Conservation (phyloP, 2,888 invertebrate species). For the Oligia fasciuncula region DNA sequence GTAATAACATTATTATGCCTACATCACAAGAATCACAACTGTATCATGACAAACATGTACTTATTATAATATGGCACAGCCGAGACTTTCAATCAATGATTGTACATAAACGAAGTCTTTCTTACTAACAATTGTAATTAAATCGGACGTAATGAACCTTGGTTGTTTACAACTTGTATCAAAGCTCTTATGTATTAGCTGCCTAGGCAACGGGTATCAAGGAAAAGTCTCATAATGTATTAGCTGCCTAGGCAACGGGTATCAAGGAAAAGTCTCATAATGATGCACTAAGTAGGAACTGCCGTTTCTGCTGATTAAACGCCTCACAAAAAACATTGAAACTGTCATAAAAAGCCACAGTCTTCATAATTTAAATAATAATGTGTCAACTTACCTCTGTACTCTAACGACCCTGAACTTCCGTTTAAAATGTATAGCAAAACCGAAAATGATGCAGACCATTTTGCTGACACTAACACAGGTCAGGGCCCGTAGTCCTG, state of each 20-base stretch:
- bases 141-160: constrained; percentile 26
- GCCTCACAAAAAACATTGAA: constrained; percentile 16
- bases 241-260: constrained; percentile 1
- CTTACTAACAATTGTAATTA: constrained; percentile 49
- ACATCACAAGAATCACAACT: constrained; percentile 29
- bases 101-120: constrained; percentile 49
- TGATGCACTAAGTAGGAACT: not conserved
- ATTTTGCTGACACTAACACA: constrained; percentile 41
- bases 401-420: constrained; percentile 62
- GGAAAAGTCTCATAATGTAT: constrained; percentile 11
- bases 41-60: constrained; percentile 33
- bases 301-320: not conserved
- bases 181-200: constrained; percentile 30
- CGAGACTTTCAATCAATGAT: constrained; percentile 42
- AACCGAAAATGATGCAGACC: constrained; percentile 58
- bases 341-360: not conserved
- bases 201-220: constrained; percentile 4
- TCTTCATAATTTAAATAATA: constrained; percentile 10
- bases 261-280: constrained; percentile 8
- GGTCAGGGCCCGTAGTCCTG: constrained; percentile 41
- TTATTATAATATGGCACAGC: not conserved
- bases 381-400: constrained; percentile 61
- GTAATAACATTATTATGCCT: constrained; percentile 24
- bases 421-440: constrained; percentile 47
- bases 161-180: constrained; percentile 39